Base-by-base conservation (phyloP, 2,113 vertebrate species). In the Sander lucioperca region DNA sequence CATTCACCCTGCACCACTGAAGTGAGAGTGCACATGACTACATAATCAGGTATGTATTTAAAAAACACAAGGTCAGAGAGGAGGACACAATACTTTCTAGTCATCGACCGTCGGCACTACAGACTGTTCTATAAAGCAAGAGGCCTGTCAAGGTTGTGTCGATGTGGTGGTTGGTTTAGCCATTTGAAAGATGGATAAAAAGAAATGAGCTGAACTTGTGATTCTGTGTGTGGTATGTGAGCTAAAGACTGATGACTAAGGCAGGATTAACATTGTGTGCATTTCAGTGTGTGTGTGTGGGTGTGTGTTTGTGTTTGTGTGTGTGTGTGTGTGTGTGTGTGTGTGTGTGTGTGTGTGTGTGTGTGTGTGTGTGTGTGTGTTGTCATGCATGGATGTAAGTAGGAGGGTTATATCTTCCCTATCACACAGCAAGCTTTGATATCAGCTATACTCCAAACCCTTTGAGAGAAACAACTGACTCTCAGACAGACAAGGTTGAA, bases 401-500 rank as follows among this genome's bases (percentile, higher is more conserved):
- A 36, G 33, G 50, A 74, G 65, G 58, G 43, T 71, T 74, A 72
- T 50, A 80, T 64, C 43, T 51, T 74, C 63, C 67, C 45, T 61
- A 73, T 65, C 27, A 56, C 76, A 70, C 33, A 54, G 69, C 67
- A 56, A 65, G n/a, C 43, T 79, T 75, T 80, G 67, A 67, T 77
- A 79, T 71, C 19, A 68, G 54, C 67, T 48, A 57, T 23, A 47
- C 57, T 66, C 39, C 16, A 69, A 65, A 79, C 53, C 74, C 72
- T 45, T 43, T 33, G n/a, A 27, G 79, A 77, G 61, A 69, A 51
- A 62, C 15, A 76, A 30, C 15, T 18, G 39, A 66, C 36, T 68
- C 58, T 62, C 36, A 74, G 30, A 47, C 39, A 68, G 47, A 45
- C 36, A 74, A 79, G 79, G 47, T 47, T 58, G 14, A 67, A 67